These are phyloP conservation scores for Taxidea taxus DNA, from an alignment of 2,113 vertebrate species.

Conservation along the genomic window DNA sequence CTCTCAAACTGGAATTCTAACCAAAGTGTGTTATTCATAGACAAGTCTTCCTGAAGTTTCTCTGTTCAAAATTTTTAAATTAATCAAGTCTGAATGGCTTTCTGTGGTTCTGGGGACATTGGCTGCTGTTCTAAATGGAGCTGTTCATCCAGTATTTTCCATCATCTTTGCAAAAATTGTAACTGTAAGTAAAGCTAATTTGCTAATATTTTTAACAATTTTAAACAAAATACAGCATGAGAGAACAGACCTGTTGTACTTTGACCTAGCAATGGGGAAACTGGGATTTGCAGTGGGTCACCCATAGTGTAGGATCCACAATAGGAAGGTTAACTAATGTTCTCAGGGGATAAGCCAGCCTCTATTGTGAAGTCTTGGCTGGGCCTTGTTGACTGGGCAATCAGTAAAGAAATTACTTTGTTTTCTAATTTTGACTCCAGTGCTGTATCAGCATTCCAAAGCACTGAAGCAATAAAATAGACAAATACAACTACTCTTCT, in stretches of 20 bases:
- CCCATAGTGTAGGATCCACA: not conserved
- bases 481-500: not conserved
- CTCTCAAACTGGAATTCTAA: conserved; percentile 9
- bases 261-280: not conserved
- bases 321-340: not conserved
- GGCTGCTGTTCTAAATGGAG: conserved; percentile 72
- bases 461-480: conserved; percentile 37
- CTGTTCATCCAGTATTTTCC: conserved; percentile 73
- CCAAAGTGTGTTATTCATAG: conserved; percentile 62
- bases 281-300: not conserved
- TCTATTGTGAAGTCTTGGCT: not conserved
- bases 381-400: not conserved
- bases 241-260: not conserved
- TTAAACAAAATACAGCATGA: not conserved
- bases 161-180: conserved; percentile 78
- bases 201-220: conserved; percentile 1
- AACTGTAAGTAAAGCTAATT: conserved; percentile 71
- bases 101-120: conserved; percentile 72
- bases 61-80: conserved; percentile 71
- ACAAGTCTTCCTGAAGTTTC: conserved; percentile 68
- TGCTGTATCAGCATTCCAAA: conserved; percentile 55
- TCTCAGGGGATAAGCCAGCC: not conserved
- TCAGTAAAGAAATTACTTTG: conserved; percentile 53
- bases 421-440: conserved; percentile 45
- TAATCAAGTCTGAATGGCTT: conserved; percentile 77